Evolutionary conservation across 2,797 vertebrate genomes (phyloP).

Genomic region (Tapirus indicus): DNA sequence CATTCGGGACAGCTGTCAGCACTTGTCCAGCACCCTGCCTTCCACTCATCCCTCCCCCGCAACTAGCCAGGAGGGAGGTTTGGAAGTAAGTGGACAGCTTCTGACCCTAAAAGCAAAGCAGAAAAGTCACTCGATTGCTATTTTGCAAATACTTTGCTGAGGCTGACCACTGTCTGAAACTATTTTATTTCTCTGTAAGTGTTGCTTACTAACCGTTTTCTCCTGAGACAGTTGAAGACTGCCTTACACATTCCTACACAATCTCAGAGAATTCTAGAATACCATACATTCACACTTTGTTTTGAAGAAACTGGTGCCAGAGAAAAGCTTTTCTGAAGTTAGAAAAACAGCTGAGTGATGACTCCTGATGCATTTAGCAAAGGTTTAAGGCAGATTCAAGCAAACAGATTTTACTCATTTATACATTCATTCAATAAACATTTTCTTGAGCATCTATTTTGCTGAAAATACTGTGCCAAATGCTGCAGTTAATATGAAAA

Average conservation of each 20-base stretch:
- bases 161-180: slow-evolving; percentile 36
- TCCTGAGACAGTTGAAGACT: slow-evolving; percentile 26
- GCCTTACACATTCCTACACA: slow-evolving; percentile 56
- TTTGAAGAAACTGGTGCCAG: slow-evolving; percentile 37
- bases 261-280: slow-evolving; percentile 53
- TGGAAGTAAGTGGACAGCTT: slow-evolving; percentile 30
- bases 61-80: slow-evolving; percentile 57
- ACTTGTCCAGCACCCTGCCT: slow-evolving; percentile 55
- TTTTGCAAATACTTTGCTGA: slow-evolving; percentile 44
- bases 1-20: slow-evolving; percentile 71
- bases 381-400: slow-evolving; percentile 7
- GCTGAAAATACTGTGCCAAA: not conserved
- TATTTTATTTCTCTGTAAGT: not conserved
- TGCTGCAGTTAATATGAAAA: not conserved
- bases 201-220: not conserved
- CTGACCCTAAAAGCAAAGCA: slow-evolving; percentile 49
- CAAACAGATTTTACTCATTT: slow-evolving; percentile 11
- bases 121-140: not conserved
- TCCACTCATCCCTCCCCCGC: not conserved
- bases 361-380: not conserved
- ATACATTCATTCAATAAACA: slow-evolving; percentile 22
- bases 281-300: slow-evolving; percentile 22
- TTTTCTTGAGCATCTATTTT: slow-evolving; percentile 33
- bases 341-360: slow-evolving; percentile 3
- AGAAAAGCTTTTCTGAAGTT: slow-evolving; percentile 53